A percentile compares a stretch with the other conserved stretches of the same genome.
These are phyloP conservation scores for Gordius sp. DNA, from an alignment of 2,888 invertebrate genomes.

Conservation along the genomic window DNA sequence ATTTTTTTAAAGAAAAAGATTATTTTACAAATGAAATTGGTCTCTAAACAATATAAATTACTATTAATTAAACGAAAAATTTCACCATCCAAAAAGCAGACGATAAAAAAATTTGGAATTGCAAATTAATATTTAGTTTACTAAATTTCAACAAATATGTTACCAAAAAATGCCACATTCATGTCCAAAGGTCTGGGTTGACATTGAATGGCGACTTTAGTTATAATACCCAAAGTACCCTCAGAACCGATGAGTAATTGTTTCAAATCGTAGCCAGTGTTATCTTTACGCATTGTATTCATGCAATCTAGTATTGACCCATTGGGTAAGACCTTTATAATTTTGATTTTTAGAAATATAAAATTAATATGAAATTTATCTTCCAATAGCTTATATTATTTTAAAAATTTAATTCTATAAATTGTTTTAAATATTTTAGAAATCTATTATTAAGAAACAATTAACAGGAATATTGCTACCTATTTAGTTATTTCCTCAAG, in stretches of 20 bases:
- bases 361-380: slow-evolving; percentile 9
- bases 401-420: slow-evolving; percentile 3
- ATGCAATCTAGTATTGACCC: slow-evolving; percentile 46
- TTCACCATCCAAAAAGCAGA: too few relatives aligned
- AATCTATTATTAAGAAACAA: background rate
- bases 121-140: background rate
- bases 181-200: slow-evolving; percentile 53
- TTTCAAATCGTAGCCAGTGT: slow-evolving; percentile 83
- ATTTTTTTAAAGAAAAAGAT: too few relatives aligned
- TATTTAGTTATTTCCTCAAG: too few relatives aligned
- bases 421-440: background rate
- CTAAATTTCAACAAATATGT: slow-evolving; percentile 18
- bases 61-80: too few relatives aligned
- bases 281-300: slow-evolving; percentile 67
- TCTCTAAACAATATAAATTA: too few relatives aligned
- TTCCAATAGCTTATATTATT: slow-evolving; percentile 27
- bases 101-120: background rate
- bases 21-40: too few relatives aligned
- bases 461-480: too few relatives aligned
- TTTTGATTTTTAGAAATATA: slow-evolving; percentile 28
- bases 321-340: slow-evolving; percentile 56
- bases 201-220: slow-evolving; percentile 65
- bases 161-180: slow-evolving; percentile 64
- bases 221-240: slow-evolving; percentile 75
- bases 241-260: slow-evolving; percentile 91